A percentile compares a stretch with the other conserved stretches of the same genome.
phyloP scores from a whole-genome alignment of 1,140 invertebrate genomes.

The Aphelinus certus region DNA sequence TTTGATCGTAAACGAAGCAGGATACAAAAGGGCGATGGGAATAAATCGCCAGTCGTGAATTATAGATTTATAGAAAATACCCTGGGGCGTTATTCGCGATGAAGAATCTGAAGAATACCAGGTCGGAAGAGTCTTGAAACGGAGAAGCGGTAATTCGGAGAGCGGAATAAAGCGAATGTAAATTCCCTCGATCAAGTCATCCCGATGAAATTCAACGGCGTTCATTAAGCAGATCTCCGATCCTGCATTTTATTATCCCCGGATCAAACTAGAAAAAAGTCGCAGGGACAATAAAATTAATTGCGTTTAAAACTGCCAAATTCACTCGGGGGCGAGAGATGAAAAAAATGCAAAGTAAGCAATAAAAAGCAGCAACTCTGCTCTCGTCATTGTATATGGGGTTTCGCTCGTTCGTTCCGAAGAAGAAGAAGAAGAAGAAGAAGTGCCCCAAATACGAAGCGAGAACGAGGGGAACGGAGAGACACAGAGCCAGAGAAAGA shows the following conservation, averaged over 20 bases:
- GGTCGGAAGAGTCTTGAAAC: too few species aligned
- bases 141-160: too few species aligned
- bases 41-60: too few species aligned
- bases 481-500: background rate
- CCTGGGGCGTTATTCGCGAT: too few species aligned
- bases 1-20: too few species aligned
- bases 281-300: slow-evolving; percentile 2
- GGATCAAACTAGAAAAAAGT: slow-evolving; percentile 9
- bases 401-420: too few species aligned
- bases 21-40: too few species aligned
- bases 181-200: background rate
- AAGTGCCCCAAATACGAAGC: background rate
- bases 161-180: background rate
- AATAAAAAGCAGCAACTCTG: slow-evolving; percentile 11
- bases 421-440: background rate
- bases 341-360: slow-evolving; percentile 22
- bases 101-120: too few species aligned
- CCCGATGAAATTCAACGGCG: background rate
- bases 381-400: too few species aligned
- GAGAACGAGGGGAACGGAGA: background rate
- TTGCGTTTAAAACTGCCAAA: slow-evolving; percentile 17
- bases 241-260: slow-evolving; percentile 16
- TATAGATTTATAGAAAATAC: too few species aligned
- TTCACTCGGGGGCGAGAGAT: slow-evolving; percentile 1
- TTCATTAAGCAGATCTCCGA: background rate